These are phyloP conservation scores for Myotis brandtii DNA, from an alignment of 2,113 vertebrate species.

Conservation along the genomic window DNA sequence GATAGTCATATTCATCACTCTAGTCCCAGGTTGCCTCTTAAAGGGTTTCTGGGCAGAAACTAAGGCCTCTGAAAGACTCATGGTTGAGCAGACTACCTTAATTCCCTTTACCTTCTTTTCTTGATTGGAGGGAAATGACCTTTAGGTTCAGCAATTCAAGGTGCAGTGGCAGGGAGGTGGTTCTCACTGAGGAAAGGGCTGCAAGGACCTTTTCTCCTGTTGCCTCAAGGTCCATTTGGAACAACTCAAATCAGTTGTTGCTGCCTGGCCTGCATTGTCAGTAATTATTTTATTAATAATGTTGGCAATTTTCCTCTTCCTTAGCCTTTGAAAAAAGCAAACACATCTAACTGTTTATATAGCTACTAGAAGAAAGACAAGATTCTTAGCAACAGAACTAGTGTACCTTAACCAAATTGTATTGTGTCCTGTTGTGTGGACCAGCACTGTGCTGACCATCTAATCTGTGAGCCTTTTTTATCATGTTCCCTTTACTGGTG, in stretches of 20 bases:
- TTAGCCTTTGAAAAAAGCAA: conserved; percentile 26
- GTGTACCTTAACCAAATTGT: background rate
- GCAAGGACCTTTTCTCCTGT: background rate
- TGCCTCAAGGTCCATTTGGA: background rate
- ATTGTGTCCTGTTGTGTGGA: background rate
- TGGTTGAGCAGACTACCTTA: background rate
- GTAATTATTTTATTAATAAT: conserved; percentile 2
- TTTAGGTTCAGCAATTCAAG: background rate
- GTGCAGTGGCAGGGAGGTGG: background rate
- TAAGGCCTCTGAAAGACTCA: background rate
- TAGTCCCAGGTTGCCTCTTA: background rate
- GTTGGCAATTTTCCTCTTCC: background rate
- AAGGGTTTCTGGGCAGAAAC: background rate
- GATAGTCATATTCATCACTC: background rate
- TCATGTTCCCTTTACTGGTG: background rate
- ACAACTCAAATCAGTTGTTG: background rate
- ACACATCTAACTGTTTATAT: background rate
- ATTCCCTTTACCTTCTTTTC: background rate
- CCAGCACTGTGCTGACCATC: background rate
- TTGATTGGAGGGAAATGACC: background rate
- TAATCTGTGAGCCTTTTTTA: background rate
- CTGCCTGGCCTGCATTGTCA: background rate
- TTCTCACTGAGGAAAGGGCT: background rate
- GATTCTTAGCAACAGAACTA: background rate
- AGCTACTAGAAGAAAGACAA: background rate